Evolutionary conservation across 2,113 vertebrate species (phyloP), one percentile per base, ranked within the genome.

Genomic region (Solea senegalensis): DNA sequence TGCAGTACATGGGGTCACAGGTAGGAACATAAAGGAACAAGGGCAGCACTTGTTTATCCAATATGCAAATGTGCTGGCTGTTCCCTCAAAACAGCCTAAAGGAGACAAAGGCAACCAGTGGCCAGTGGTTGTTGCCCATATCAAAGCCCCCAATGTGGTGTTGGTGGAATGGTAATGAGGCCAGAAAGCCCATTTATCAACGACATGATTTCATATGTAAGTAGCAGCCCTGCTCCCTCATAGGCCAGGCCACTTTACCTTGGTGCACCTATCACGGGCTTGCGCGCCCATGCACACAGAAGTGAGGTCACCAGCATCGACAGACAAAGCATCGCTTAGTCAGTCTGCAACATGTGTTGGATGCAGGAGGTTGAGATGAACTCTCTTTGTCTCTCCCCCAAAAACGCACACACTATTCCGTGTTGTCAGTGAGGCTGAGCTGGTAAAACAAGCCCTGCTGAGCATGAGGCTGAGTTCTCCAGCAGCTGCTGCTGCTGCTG

Each of bases 31-130:
- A 15, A 7, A 34, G 4, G 39, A 40, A 61, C n/a, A 26, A 9
- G 9, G 21, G 27, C 41, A 16, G 54, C 21, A 14, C 53, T 66
- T 89, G 69, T 78, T 88, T 86, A 87, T 70, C 49, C 10, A 65
- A 71, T 72, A 86, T 90, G 81, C 84, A 70, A 83, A 90, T 89
- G 13, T 51, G 8, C 40, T 72, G 72, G 70, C 51, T 57, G 51
- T 52, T 39, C 52, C 53, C 45, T 55, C 54, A 61, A 60, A 74
- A 53, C 72, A 74, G 16, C 73, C n/a, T 45, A 43, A 12, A 34
- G 72, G 69, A 87, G 84, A 91, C 91, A 93, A 93, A 93, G 88
- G 80, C 77, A 84, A 77, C 80, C 83, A 83, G 77, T 84, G 80
- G 72, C 76, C 82, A 80, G 82, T 78, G 76, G 76, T 45, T 48